These are phyloP conservation scores for Dysmachus trigonus DNA, from an alignment of 2,888 invertebrate genomes.

Conservation along the genomic window DNA sequence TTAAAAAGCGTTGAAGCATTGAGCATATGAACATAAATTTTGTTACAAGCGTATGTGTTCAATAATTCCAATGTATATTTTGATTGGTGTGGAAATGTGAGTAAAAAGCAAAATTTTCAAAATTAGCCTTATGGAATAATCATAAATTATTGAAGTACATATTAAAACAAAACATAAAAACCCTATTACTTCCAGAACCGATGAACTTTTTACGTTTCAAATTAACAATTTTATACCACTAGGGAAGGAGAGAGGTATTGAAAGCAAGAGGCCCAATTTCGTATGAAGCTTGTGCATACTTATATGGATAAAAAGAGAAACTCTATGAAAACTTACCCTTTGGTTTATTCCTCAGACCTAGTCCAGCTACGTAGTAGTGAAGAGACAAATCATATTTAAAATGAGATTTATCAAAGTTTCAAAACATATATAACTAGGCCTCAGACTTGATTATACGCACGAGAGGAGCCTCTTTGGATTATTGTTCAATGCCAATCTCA, in stretches of 20 bases:
- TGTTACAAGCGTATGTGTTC: not conserved
- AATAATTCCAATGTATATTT: not conserved
- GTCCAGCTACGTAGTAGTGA: slow-evolving; percentile 49
- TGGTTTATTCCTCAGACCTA: slow-evolving; percentile 51
- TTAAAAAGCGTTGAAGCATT: slow-evolving; percentile 6
- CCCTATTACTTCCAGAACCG: slow-evolving; percentile 4
- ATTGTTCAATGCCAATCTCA: not conserved
- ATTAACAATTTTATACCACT: not conserved
- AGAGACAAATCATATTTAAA: not conserved
- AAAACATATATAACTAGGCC: not conserved
- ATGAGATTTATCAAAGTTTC: not conserved
- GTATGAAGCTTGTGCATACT: not conserved
- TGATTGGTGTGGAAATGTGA: not conserved
- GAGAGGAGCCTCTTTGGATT: not conserved
- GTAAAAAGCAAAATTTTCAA: not conserved
- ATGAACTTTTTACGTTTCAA: not conserved
- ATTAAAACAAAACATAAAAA: not conserved
- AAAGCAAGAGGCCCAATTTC: not conserved
- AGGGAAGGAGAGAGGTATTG: not conserved
- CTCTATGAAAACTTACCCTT: slow-evolving; percentile 51
- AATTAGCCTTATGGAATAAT: not conserved
- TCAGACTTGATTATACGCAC: not conserved
- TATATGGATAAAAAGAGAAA: not conserved
- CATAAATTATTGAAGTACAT: not conserved
- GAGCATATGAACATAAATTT: not conserved